Conservation (phyloP, 2,797 vertebrate genomes). For the Xenentodon cancila region DNA sequence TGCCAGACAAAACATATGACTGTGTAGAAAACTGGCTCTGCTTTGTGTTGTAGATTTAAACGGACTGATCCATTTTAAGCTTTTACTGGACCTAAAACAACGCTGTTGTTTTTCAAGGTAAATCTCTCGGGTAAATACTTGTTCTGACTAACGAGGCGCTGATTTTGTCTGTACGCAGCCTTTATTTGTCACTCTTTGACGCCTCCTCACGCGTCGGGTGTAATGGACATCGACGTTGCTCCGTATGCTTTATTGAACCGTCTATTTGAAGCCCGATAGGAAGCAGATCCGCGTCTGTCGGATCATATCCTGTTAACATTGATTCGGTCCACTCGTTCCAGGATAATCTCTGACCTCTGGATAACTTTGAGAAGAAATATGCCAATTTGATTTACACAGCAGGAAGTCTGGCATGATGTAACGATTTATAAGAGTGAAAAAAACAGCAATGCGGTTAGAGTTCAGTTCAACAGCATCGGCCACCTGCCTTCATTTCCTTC, state of each 20-base stretch:
- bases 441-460: no score
- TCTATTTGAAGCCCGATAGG: conserved; percentile 29
- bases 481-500: no score
- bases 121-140: no score
- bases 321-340: conserved; percentile 16
- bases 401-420: no score
- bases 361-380: conserved; percentile 34
- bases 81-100: no score
- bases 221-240: conserved; percentile 7
- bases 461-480: no score
- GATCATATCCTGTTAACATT: conserved; percentile 37
- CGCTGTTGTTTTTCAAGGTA: no score
- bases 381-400: background rate
- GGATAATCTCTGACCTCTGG: conserved; percentile 49
- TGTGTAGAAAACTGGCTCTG: no score
- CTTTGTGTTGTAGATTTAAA: no score
- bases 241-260: conserved; percentile 23
- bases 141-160: background rate
- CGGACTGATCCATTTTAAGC: no score
- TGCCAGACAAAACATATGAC: no score
- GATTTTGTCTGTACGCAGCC: background rate
- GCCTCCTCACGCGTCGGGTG: conserved; percentile 8
- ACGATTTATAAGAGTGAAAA: background rate
- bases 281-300: conserved; percentile 48
- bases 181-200: conserved; percentile 4